phyloP scores from a whole-genome alignment of 2,113 vertebrate genomes.

The Epinephelus cyanopodus region DNA sequence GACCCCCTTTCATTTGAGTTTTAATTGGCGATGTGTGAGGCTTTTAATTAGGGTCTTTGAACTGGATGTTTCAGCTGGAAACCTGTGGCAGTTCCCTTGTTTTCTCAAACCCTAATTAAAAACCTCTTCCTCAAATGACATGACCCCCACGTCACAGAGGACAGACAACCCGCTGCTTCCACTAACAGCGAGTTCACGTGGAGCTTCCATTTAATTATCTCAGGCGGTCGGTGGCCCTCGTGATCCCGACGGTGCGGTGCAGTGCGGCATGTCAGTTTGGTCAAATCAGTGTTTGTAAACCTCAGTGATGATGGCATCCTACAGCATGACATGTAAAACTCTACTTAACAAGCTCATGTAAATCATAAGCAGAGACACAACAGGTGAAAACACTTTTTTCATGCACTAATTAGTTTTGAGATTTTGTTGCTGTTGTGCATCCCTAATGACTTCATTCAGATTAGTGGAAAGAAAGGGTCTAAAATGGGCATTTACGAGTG shows the following conservation, averaged over 20 bases:
- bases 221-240: constrained; percentile 11
- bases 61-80: constrained; percentile 56
- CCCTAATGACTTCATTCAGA: too few species aligned
- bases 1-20: constrained; percentile 47
- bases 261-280: neutral
- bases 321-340: neutral
- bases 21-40: constrained; percentile 66
- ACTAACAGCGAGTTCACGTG: constrained; percentile 20
- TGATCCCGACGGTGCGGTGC: constrained; percentile 17
- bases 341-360: neutral
- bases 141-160: constrained; percentile 23
- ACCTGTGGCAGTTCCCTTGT: constrained; percentile 39
- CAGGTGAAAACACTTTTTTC: too few species aligned
- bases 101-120: constrained; percentile 71
- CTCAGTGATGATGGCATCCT: neutral
- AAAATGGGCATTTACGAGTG: too few species aligned
- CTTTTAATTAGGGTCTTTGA: constrained; percentile 62
- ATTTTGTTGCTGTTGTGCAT: too few species aligned
- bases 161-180: constrained; percentile 33
- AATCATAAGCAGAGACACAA: too few species aligned
- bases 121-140: constrained; percentile 43
- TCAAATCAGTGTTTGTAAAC: neutral
- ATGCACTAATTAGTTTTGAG: too few species aligned
- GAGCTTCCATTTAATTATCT: constrained; percentile 44
- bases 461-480: too few species aligned